These are phyloP conservation scores for Neomonachus schauinslandi DNA, from an alignment of 2,113 vertebrate species.

Conservation along the genomic window DNA sequence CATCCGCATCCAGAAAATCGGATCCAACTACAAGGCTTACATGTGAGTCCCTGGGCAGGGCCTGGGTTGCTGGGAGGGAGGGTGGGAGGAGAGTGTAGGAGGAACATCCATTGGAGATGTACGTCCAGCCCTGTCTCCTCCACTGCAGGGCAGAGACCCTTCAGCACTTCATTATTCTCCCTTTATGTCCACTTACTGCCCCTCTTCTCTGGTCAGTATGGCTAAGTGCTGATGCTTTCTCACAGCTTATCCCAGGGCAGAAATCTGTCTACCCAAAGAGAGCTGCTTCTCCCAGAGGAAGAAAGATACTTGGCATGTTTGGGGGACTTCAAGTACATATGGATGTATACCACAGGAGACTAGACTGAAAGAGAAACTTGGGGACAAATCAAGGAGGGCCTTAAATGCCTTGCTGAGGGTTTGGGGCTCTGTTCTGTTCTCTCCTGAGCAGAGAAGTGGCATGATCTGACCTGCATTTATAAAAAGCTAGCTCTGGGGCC, in stretches of 20 bases:
- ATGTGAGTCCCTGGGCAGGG: slow-evolving; percentile 90
- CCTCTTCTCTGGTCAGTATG: neutral
- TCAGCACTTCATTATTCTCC: rapidly evolving
- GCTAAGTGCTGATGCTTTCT: neutral
- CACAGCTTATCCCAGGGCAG: neutral
- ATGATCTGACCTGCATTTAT: neutral
- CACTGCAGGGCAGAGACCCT: neutral
- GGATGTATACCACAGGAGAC: neutral
- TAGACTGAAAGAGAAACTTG: neutral
- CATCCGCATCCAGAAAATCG: slow-evolving; percentile 98
- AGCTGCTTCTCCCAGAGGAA: neutral
- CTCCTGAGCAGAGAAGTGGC: neutral
- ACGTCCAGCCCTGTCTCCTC: neutral
- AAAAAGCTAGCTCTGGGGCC: neutral
- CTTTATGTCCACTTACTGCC: neutral
- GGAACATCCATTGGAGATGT: rapidly evolving
- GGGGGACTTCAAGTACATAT: neutral
- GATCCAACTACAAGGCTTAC: slow-evolving; percentile 99
- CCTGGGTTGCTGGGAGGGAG: rapidly evolving
- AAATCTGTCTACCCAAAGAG: neutral
- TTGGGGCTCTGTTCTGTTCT: neutral
- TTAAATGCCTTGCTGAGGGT: neutral
- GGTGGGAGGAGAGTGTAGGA: neutral
- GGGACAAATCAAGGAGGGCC: neutral
- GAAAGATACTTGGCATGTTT: neutral